These are phyloP conservation scores for Oenanthe oenanthe DNA, from an alignment of 2,113 vertebrate species.

Conservation along the genomic window DNA sequence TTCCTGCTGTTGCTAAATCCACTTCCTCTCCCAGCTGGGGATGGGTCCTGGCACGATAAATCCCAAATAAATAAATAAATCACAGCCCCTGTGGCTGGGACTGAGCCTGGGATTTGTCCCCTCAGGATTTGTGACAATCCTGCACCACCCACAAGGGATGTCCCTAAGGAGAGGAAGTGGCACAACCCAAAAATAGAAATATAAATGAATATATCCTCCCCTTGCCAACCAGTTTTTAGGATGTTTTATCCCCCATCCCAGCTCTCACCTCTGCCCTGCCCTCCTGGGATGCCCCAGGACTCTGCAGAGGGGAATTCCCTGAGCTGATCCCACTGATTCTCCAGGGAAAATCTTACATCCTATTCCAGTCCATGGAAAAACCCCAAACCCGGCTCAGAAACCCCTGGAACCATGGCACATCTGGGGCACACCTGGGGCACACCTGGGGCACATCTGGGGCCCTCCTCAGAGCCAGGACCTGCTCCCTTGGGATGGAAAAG, in stretches of 20 bases:
- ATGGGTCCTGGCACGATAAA: not conserved
- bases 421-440: not conserved
- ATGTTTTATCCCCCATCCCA: not conserved
- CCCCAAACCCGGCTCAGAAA: no score
- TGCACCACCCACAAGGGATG: fast-evolving
- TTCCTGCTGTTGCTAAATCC: conserved; percentile 39
- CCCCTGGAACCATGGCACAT: not conserved
- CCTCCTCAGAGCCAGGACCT: not conserved
- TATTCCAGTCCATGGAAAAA: fast-evolving
- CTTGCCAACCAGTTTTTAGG: fast-evolving
- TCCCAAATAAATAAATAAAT: not conserved
- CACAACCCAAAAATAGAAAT: not conserved
- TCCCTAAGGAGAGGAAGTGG: not conserved
- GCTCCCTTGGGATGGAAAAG: not conserved
- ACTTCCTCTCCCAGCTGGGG: not conserved
- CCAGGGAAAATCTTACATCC: not conserved
- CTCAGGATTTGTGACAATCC: fast-evolving
- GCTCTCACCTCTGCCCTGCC: not conserved
- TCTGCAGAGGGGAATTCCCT: not conserved
- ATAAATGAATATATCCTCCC: fast-evolving
- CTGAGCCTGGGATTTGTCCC: not conserved
- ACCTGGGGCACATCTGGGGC: not conserved
- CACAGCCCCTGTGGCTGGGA: not conserved
- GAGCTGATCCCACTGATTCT: not conserved
- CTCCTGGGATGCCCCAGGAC: not conserved